Evolutionary conservation across 2,797 vertebrate species (phyloP).

Genomic region (Hoplostethus mediterraneus): DNA sequence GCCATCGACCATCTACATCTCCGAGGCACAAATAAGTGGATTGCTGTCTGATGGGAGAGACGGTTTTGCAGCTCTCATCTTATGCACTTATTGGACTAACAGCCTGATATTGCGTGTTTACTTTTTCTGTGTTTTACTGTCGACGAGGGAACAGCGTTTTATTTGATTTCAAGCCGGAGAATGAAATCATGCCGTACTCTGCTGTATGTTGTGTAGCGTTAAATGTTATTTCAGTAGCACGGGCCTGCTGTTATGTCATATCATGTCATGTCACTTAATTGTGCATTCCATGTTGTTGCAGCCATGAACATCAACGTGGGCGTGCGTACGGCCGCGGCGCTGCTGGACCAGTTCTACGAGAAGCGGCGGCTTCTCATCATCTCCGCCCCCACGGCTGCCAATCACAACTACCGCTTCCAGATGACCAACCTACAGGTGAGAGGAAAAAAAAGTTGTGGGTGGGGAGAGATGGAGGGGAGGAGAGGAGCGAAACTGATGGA

Average conservation of each 20-base stretch:
- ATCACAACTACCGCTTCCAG: conserved; percentile 96
- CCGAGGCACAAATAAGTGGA: conserved; percentile 16
- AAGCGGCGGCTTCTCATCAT: conserved; percentile 95
- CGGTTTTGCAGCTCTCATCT: conserved; percentile 2
- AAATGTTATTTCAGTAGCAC: background rate
- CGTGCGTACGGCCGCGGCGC: conserved; percentile 91
- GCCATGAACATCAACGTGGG: conserved; percentile 97
- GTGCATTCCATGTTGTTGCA: conserved; percentile 67
- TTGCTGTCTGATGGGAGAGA: conserved; percentile 3
- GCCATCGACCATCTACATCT: conserved; percentile 21
- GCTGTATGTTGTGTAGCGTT: conserved; percentile 1
- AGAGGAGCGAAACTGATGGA: background rate
- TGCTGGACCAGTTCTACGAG: conserved; percentile 98
- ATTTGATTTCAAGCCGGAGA: background rate
- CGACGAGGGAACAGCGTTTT: background rate
- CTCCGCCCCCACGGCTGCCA: conserved; percentile 94
- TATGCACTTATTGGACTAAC: conserved; percentile 10
- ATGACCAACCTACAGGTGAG: conserved; percentile 96
- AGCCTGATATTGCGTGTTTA: background rate
- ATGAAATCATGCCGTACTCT: conserved; percentile 3
- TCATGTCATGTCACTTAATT: conserved; percentile 29
- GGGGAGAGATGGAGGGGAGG: background rate
- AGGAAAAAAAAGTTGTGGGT: background rate
- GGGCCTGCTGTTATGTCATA: conserved; percentile 8
- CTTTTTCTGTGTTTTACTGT: background rate